Percentiles rank a stretch among this genome's conserved stretches.
Conservation (phyloP, 1,140 invertebrate species). For the Bombus confusus region DNA sequence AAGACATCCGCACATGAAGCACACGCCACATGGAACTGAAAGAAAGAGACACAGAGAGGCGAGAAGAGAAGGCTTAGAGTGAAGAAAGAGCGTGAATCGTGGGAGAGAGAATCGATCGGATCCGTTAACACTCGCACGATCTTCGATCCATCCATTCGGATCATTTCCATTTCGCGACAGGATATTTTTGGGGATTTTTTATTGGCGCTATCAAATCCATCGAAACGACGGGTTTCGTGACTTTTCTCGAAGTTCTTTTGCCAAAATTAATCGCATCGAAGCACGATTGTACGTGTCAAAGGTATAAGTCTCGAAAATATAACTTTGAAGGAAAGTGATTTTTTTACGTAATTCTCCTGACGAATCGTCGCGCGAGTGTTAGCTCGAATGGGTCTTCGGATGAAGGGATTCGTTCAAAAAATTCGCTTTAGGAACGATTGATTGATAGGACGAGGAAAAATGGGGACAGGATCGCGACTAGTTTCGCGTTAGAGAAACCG, state of each 20-base stretch:
- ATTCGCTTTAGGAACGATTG: not conserved
- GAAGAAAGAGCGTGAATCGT: not conserved
- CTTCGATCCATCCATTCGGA: not conserved
- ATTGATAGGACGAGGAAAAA: not conserved
- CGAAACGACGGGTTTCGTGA: too few relatives aligned
- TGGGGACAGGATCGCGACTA: not conserved
- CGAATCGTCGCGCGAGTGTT: not conserved
- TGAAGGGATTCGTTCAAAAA: too few relatives aligned
- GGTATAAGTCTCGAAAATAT: too few relatives aligned
- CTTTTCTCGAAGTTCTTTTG: too few relatives aligned
- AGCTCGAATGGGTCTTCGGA: too few relatives aligned
- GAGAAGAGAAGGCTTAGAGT: conserved; percentile 43
- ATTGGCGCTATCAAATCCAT: too few relatives aligned
- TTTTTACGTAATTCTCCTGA: too few relatives aligned
- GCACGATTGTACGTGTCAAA: too few relatives aligned
- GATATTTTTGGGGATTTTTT: too few relatives aligned
- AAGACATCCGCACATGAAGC: conserved; percentile 66
- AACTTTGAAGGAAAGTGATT: too few relatives aligned
- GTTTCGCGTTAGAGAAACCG: not conserved
- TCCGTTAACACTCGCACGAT: not conserved
- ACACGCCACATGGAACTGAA: conserved; percentile 59
- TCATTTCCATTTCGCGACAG: too few relatives aligned
- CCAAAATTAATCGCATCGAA: too few relatives aligned
- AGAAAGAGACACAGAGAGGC: conserved; percentile 60
- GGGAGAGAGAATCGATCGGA: not conserved